A percentile compares a stretch with the other conserved stretches of the same genome.
Evolutionary conservation across 2,888 invertebrate species (phyloP).

Genomic region (Bedellia somnulentella): DNA sequence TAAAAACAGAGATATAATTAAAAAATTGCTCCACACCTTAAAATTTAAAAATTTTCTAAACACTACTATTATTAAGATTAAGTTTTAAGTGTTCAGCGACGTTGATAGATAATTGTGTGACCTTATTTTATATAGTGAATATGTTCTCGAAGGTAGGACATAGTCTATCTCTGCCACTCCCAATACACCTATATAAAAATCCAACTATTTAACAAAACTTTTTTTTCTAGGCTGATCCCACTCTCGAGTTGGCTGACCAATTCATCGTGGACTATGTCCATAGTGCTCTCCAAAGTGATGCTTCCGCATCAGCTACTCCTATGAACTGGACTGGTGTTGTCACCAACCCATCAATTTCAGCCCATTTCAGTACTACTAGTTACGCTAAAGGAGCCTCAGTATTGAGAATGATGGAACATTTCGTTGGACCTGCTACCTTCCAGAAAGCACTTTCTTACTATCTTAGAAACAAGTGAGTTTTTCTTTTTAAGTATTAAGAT

Average conservation of each 20-base stretch:
- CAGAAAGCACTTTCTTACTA: slow-evolving; percentile 59
- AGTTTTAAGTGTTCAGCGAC: too few relatives aligned
- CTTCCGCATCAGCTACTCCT: slow-evolving; percentile 31
- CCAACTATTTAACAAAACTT: too few relatives aligned
- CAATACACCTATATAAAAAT: too few relatives aligned
- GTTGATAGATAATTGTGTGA: too few relatives aligned
- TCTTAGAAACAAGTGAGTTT: slow-evolving; percentile 53
- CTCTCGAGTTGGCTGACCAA: slow-evolving; percentile 50
- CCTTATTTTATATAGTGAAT: too few relatives aligned
- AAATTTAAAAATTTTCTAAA: too few relatives aligned
- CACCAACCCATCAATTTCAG: slow-evolving; percentile 46
- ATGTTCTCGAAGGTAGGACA: too few relatives aligned
- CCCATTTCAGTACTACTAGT: slow-evolving; percentile 68
- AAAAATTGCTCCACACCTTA: too few relatives aligned
- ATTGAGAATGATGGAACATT: slow-evolving; percentile 68
- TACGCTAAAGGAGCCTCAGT: slow-evolving; percentile 70
- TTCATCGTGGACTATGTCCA: slow-evolving; percentile 73
- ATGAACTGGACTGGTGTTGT: slow-evolving; percentile 59
- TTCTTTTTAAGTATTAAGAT: not conserved
- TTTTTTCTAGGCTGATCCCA: slow-evolving; percentile 38
- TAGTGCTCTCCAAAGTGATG: slow-evolving; percentile 62
- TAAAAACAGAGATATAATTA: too few relatives aligned
- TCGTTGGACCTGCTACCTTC: slow-evolving; percentile 59
- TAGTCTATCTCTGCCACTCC: too few relatives aligned
- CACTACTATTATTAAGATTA: too few relatives aligned